Evolutionary conservation across 2,888 invertebrate genomes (phyloP), one percentile per base, ranked within the genome.

Genomic region (Caenorhabditis japonica): DNA sequence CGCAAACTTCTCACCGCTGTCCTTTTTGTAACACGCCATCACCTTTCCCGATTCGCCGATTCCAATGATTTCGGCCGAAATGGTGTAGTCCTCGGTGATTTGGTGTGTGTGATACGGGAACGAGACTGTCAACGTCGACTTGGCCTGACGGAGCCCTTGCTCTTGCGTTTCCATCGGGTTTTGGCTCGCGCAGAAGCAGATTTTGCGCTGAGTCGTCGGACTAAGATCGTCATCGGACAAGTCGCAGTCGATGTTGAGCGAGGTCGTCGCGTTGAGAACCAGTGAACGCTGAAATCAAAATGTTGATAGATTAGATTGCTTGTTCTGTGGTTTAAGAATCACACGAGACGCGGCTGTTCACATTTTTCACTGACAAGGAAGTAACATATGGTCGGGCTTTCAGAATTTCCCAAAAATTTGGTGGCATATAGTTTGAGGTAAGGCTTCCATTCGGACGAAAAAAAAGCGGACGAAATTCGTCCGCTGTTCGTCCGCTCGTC

Each of bases 21-120:
- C 90, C 85, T 92, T 93, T 75, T 92, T 92, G 86, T 92, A 93
- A 90, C 97, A 97, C 90, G 97, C 94, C 49, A 99, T 93, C 62
- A 99, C 97, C 92, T 97, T 97, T 76, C 97, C 97, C 89, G 96
- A 97, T 82, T 99, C 97, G 15, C 97, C 97, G 79, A 97, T 91
- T 52, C 97, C 97, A 77, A 99, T 91, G 43, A 97, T 96, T 75
- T 85, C 85, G 46, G 80, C 80, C 21, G 85, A 82, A 34, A 86
- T 81, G 44, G 79, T 80, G 70, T 86, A 87, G 56, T 87, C 85
- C 64, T 87, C 83, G 27, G 87, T 87, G 71, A 87, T 84, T 39
- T 82, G 82, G 47, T 79, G 75, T 13, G 60, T 60, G 51, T 86
- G 83, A 61, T 62, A 81, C 15, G 85, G 85, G 62, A 85, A 83